Evolutionary conservation across 2,888 invertebrate species (phyloP).

Genomic region (Synanthedon andrenaeformis): DNA sequence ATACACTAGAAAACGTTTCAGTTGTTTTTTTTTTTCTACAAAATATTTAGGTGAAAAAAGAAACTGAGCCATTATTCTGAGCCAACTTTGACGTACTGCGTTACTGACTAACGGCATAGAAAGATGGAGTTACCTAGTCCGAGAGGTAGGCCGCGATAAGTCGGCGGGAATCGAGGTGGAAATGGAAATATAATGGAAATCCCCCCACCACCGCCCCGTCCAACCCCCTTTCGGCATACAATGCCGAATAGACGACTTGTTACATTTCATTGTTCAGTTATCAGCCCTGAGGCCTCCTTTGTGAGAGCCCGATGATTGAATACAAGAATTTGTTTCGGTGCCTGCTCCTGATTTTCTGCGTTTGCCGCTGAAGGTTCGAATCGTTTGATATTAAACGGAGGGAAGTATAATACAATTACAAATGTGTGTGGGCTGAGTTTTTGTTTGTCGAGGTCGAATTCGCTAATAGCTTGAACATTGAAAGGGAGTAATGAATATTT

Average conservation of each 20-base stretch:
- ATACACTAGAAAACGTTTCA: neutral
- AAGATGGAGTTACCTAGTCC: conserved; percentile 66
- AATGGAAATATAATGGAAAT: conserved; percentile 70
- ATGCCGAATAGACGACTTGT: conserved; percentile 69
- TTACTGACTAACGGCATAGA: conserved; percentile 60
- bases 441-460: conserved; percentile 15
- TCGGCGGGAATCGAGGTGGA: conserved; percentile 65
- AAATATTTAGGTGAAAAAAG: conserved; percentile 11
- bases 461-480: neutral
- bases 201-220: conserved; percentile 18
- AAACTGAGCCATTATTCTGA: conserved; percentile 27
- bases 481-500: neutral
- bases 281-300: conserved; percentile 56
- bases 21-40: neutral
- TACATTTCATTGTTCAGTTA: conserved; percentile 72
- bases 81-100: conserved; percentile 39
- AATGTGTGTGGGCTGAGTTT: conserved; percentile 29
- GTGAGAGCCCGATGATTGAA: conserved; percentile 67
- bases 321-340: conserved; percentile 67
- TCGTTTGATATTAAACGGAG: conserved; percentile 44
- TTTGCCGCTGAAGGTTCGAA: conserved; percentile 54
- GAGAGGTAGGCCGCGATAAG: conserved; percentile 66
- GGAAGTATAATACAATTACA: conserved; percentile 37
- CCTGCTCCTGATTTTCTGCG: conserved; percentile 61
- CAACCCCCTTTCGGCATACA: conserved; percentile 37